These are phyloP conservation scores for Rhinoraja longicauda DNA, from an alignment of 2,797 vertebrate genomes.

Conservation along the genomic window DNA sequence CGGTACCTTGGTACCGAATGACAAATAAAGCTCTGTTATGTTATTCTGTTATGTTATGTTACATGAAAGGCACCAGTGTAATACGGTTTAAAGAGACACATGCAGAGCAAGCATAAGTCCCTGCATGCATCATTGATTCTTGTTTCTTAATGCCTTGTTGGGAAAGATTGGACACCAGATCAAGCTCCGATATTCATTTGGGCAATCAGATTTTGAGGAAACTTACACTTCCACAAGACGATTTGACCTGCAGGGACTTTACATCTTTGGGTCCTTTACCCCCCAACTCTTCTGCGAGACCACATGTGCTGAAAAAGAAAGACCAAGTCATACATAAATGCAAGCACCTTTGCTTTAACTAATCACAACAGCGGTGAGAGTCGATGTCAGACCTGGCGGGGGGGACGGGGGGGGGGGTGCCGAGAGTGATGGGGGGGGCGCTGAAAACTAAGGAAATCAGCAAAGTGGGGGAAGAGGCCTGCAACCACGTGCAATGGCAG, in stretches of 20 bases:
- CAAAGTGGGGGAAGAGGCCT: no score
- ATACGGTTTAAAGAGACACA: not conserved
- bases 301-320: constrained; percentile 70
- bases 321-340: constrained; percentile 35
- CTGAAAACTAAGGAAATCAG: no score
- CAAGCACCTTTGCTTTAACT: not conserved
- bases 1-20: no score
- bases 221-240: constrained; percentile 87
- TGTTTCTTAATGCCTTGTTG: not conserved
- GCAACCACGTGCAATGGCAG: no score
- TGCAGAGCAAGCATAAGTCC: not conserved
- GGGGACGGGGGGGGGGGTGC: no score
- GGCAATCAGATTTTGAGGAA: not conserved
- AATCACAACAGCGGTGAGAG: no score
- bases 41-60: no score
- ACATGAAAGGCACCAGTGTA: no score
- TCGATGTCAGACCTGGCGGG: no score
- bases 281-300: constrained; percentile 88
- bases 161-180: not conserved
- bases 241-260: constrained; percentile 63
- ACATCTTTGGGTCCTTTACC: constrained; percentile 52
- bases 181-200: not conserved
- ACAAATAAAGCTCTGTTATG: no score
- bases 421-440: no score
- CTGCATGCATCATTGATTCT: not conserved